Evolutionary conservation across 2,113 vertebrate genomes (phyloP), one percentile per base, ranked within the genome.

Genomic region (Pluvialis apricaria): DNA sequence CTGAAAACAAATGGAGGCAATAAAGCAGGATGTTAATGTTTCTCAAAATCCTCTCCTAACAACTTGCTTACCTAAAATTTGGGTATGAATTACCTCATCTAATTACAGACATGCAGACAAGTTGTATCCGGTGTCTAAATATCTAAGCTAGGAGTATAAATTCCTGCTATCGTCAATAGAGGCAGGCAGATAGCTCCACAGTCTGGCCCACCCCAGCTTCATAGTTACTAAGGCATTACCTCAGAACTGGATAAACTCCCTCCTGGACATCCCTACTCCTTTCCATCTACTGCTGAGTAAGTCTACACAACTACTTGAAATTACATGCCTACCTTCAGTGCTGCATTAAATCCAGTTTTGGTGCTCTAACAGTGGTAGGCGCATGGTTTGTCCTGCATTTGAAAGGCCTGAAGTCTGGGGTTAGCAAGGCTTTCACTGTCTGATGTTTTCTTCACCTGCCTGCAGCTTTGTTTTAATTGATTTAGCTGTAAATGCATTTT

Each of bases 281-380:
- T 13, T 51, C 49, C 22, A 51, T 51, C 22, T 25, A 51, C 49
- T 24, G 12, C 22, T 51, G 47, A 22, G 47, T 49, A 51, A 51
- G 22, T 51, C 5, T 51, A 17, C 5, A 17, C 1, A 61, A 11
- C 8, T 14, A 5, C 11, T n/a, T 52, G 25, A 82, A 87, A 61
- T 44, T 19, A 9, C 15, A 52, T 42, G 8, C 8, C 19, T 73
- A n/a, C 2, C 6, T 82, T 68, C 3, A 1, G 31, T 2, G 2
- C 3, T 49, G 3, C 13, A 49, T 10, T 45, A 58, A 72, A 15
- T 26, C 4, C 9, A 51, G 15, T 66, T 29, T 60, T 6, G 2
- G 10, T 42, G 4, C 20, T 61, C 19, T 42, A 51, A 17, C 3
- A 32, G 29, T 13, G 3, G 13, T 11, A 60, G 14, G 3, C 1